Evolutionary conservation across 2,888 invertebrate species (phyloP).

Genomic region (Mystacides longicornis): DNA sequence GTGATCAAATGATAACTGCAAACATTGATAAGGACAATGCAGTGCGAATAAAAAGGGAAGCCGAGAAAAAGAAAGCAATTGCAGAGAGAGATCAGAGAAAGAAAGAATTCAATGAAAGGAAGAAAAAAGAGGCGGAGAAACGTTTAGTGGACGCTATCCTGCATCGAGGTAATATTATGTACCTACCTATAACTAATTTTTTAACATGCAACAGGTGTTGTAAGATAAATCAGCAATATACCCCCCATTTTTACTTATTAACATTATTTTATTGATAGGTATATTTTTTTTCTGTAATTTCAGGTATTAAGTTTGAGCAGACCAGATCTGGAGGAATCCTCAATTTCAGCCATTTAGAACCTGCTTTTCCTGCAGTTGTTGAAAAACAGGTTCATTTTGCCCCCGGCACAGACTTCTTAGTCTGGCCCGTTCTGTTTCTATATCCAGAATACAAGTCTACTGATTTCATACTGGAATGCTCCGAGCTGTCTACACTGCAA

Average conservation of each 20-base stretch:
- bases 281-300: conserved; percentile 23
- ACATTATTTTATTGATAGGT: not conserved
- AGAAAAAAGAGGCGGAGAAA: conserved; percentile 38
- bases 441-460: conserved; percentile 85
- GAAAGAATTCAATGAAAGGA: conserved; percentile 40
- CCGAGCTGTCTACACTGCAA: conserved; percentile 26
- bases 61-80: conserved; percentile 44
- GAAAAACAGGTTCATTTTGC: conserved; percentile 12
- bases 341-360: conserved; percentile 36
- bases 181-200: not conserved
- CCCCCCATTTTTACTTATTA: too few relatives aligned
- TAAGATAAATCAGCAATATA: not conserved
- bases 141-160: conserved; percentile 40
- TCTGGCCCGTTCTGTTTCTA: conserved; percentile 83
- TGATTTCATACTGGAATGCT: conserved; percentile 79
- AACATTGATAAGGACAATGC: conserved; percentile 48
- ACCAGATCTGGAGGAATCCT: not conserved
- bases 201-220: not conserved
- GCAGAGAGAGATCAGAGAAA: conserved; percentile 51
- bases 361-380: conserved; percentile 50
- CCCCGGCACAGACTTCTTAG: conserved; percentile 39
- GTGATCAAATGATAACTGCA: conserved; percentile 58
- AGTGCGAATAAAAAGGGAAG: conserved; percentile 34
- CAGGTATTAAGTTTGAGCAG: conserved; percentile 44
- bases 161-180: conserved; percentile 33